Evolutionary conservation across 2,113 vertebrate species (phyloP).

Genomic region (Furnarius figulus): DNA sequence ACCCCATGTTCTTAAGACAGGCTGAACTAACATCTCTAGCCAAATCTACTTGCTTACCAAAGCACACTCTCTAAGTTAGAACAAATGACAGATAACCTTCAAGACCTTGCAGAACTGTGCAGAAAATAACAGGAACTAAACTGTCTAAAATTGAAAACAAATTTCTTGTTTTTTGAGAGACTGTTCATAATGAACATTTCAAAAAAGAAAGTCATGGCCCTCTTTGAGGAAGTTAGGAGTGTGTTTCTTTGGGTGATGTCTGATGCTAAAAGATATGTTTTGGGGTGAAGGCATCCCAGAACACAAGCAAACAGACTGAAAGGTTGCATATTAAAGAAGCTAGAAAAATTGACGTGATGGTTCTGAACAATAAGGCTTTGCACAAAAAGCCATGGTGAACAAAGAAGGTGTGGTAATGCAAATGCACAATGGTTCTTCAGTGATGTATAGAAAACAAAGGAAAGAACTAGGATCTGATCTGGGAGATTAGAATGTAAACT

Average conservation of each 20-base stretch:
- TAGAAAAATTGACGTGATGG: not conserved
- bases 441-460: not conserved
- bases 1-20: not conserved
- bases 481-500: not conserved
- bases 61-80: not conserved
- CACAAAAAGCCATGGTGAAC: not conserved
- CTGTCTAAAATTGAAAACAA: not conserved
- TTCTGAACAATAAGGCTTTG: not conserved
- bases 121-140: conserved; percentile 62
- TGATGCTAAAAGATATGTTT: not conserved
- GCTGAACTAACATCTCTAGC: not conserved
- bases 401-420: not conserved
- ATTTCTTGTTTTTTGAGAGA: not conserved
- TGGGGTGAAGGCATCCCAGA: not conserved
- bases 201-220: not conserved
- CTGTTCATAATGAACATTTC: not conserved
- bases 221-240: not conserved
- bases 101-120: not conserved
- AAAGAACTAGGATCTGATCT: not conserved
- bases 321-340: not conserved
- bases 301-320: not conserved
- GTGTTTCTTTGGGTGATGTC: not conserved
- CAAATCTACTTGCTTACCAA: conserved; percentile 9
- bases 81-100: conserved; percentile 48
- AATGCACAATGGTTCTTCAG: not conserved